Evolutionary conservation across 2,113 vertebrate species (phyloP), one percentile per base, ranked within the genome.

Genomic region (Oxygymnocypris stewartii): DNA sequence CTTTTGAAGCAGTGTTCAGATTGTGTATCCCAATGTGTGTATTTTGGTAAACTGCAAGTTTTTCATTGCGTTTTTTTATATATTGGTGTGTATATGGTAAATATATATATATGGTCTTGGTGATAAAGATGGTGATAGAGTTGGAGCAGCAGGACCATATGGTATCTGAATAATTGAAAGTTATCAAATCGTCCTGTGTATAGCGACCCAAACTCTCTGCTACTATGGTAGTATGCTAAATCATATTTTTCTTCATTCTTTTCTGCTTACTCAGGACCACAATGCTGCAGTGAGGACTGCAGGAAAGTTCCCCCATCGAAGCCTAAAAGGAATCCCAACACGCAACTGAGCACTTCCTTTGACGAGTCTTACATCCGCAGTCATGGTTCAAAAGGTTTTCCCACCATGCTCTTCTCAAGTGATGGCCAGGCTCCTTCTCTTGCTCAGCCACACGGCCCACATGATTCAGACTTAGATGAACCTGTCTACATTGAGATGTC

Each of bases 401-500:
- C 96, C 75, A 84, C 87, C n/a, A 91, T 88, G 88, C 79, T 85
- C 16, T 90, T 92, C 81, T 91, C 93, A 71, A 85, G 90, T 51
- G 87, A 87, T 67, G 87, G 79, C 57, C 92, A 91, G 14, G 91
- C 93, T 25, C 31, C 94, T 25, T 97, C 96, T 0, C 94, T 97
- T 9, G 96, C 95, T 0, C 96, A 97, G 91, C 94, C 96, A 82
- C 91, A 94, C 91, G 94, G 93, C 81, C 94, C 94, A 6, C 85
- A 89, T 18, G 96, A 95, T 85, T 87, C 95, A 2, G 97, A 98
- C 88, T 97, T 97, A 84, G 98, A 98, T 40, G 98, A 99, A 88
- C 98, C 98, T 1, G 97, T 99, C 90, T 99, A 99, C 92, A 99
- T 99, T 77, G 98, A 99, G 95, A 99, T 99, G 98, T 97, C 97